Conservation (phyloP, 2,113 vertebrate species). For the Erythrocercus mccallii region DNA sequence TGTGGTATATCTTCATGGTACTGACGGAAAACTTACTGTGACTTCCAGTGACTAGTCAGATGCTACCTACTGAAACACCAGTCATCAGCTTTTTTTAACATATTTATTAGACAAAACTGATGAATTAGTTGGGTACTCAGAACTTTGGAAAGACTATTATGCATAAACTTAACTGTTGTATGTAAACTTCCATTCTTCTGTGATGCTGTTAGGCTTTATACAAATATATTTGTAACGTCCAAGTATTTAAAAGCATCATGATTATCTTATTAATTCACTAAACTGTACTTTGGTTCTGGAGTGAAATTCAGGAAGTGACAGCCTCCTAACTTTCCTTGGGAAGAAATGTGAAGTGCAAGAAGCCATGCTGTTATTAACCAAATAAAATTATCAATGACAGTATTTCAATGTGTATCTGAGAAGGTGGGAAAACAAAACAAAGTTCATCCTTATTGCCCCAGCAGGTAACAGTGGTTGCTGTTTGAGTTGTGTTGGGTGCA, state of each 20-base stretch:
- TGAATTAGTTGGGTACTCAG: conserved; percentile 22
- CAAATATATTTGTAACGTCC: conserved; percentile 1
- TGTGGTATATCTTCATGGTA: conserved; percentile 57
- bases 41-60: conserved; percentile 48
- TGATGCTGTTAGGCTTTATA: conserved; percentile 24
- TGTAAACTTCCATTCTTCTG: conserved; percentile 36
- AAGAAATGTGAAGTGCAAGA: background rate
- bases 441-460: background rate
- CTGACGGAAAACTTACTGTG: conserved; percentile 58
- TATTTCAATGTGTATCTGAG: conserved; percentile 21
- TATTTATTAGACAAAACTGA: conserved; percentile 59
- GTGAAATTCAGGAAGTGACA: background rate
- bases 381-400: conserved; percentile 9
- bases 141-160: conserved; percentile 23
- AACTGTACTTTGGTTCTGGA: conserved; percentile 28
- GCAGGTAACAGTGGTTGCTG: conserved; percentile 37
- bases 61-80: conserved; percentile 52
- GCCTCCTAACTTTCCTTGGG: background rate
- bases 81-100: conserved; percentile 13
- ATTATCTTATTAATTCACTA: background rate
- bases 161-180: conserved; percentile 30
- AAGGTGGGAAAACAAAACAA: background rate
- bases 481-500: conserved; percentile 49
- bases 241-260: conserved; percentile 17
- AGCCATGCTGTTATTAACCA: conserved; percentile 47